A percentile compares a stretch with the other conserved stretches of the same genome.
phyloP scores from a whole-genome alignment of 1,140 invertebrate species.

The Psix sp. region DNA sequence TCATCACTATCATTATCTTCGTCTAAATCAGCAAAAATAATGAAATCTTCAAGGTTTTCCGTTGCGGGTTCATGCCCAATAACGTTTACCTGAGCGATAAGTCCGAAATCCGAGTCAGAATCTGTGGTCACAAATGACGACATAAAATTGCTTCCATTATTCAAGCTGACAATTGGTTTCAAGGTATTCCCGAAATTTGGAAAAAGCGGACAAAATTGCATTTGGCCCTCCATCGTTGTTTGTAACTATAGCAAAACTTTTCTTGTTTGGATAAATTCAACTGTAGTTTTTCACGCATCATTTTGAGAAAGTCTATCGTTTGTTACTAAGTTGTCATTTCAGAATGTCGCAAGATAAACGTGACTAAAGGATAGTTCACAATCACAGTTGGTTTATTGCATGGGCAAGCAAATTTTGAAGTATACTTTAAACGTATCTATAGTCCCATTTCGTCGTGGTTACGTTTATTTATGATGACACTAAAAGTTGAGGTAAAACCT shows the following conservation, averaged over 20 bases:
- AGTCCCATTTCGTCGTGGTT: too few species aligned
- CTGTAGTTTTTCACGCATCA: not conserved
- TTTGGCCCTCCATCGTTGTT: not conserved
- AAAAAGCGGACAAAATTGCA: constrained; percentile 1
- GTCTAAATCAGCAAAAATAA: not conserved
- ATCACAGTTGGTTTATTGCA: too few species aligned
- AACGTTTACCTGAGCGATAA: not conserved
- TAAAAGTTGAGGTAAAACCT: too few species aligned
- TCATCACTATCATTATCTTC: not conserved
- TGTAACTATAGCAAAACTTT: not conserved
- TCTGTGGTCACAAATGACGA: not conserved
- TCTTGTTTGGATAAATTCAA: constrained; percentile 2
- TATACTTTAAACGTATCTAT: too few species aligned
- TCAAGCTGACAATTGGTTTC: not conserved
- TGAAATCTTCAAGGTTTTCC: not conserved
- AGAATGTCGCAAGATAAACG: too few species aligned
- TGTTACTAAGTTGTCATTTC: too few species aligned
- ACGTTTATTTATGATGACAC: too few species aligned
- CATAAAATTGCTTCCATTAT: not conserved
- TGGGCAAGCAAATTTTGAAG: too few species aligned
- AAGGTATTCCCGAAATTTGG: not conserved
- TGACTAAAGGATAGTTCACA: too few species aligned
- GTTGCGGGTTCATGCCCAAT: not conserved
- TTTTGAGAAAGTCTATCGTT: too few species aligned
- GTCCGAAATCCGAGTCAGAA: not conserved